A percentile compares a stretch with the other conserved stretches of the same genome.
These are phyloP conservation scores for Drosophila suzukii DNA, from an alignment of 1,140 invertebrate genomes.

Conservation along the genomic window DNA sequence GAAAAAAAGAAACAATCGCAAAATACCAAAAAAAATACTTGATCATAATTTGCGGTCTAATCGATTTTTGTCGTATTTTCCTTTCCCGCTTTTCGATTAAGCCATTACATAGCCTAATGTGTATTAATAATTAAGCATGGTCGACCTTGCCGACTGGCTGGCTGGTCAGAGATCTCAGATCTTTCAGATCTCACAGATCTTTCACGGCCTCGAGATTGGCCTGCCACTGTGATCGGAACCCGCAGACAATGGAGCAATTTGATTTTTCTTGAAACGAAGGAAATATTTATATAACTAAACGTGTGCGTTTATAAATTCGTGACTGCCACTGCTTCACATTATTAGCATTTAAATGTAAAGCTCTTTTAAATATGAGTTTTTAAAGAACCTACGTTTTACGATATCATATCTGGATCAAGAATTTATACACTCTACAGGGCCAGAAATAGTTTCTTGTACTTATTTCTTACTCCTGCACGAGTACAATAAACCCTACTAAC, in stretches of 20 bases:
- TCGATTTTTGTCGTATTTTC: conserved; percentile 6
- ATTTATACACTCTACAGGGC: not conserved
- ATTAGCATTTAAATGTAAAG: not conserved
- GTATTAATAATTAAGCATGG: conserved; percentile 12
- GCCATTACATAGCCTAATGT: conserved; percentile 7
- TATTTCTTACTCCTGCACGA: not conserved
- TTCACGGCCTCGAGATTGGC: conserved; percentile 10
- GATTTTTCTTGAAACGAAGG: conserved; percentile 5
- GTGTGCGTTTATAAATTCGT: not conserved
- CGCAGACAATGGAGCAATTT: conserved; percentile 8
- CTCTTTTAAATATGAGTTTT: not conserved
- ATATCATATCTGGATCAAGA: too few relatives aligned
- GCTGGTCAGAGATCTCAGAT: conserved; percentile 9
- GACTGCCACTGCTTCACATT: not conserved
- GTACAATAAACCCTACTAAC: not conserved
- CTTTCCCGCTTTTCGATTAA: conserved; percentile 10
- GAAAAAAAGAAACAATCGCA: not conserved
- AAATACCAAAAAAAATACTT: not conserved
- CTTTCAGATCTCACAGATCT: conserved; percentile 4
- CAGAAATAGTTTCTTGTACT: not conserved
- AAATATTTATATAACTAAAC: not conserved
- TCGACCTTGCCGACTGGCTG: conserved; percentile 2
- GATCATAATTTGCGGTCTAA: conserved; percentile 1
- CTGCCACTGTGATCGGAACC: conserved; percentile 1
- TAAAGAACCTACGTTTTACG: not conserved